phyloP scores from a whole-genome alignment of 2,888 invertebrate species.

The Melanostoma scalare region DNA sequence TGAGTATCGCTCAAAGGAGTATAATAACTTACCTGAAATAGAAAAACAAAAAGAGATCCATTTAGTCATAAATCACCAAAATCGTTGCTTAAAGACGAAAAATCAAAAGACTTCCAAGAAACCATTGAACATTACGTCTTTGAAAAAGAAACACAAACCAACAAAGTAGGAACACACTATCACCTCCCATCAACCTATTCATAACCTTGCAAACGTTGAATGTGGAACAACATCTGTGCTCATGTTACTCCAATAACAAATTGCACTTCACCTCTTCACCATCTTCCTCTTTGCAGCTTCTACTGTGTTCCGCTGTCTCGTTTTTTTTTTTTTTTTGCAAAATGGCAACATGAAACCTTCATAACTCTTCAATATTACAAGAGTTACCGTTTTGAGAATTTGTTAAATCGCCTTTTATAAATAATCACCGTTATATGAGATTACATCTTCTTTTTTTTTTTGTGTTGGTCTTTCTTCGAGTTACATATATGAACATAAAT shows the following conservation, averaged over 20 bases:
- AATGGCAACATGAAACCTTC: conserved; percentile 67
- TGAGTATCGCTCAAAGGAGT: too few relatives aligned
- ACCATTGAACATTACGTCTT: not conserved
- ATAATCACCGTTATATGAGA: conserved; percentile 57
- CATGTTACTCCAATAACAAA: conserved; percentile 64
- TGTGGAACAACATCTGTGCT: conserved; percentile 61
- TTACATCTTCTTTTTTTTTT: conserved; percentile 53
- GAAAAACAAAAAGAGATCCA: too few relatives aligned
- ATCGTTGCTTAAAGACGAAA: too few relatives aligned
- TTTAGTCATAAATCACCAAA: too few relatives aligned
- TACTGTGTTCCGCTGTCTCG: conserved; percentile 8
- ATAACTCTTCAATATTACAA: conserved; percentile 58
- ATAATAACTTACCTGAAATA: too few relatives aligned
- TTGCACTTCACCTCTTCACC: conserved; percentile 46
- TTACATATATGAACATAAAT: conserved; percentile 38
- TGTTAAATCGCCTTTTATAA: conserved; percentile 67
- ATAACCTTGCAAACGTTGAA: conserved; percentile 60
- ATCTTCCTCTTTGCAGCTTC: not conserved
- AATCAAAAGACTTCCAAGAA: too few relatives aligned
- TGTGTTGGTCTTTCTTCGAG: conserved; percentile 4
- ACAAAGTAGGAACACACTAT: conserved; percentile 42
- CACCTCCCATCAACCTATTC: conserved; percentile 32
- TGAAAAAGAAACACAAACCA: conserved; percentile 18
- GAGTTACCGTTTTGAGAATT: conserved; percentile 65
- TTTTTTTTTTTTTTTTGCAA: conserved; percentile 30